Evolutionary conservation across 2,888 invertebrate species (phyloP).

Genomic region (Dryomyza anilis): DNA sequence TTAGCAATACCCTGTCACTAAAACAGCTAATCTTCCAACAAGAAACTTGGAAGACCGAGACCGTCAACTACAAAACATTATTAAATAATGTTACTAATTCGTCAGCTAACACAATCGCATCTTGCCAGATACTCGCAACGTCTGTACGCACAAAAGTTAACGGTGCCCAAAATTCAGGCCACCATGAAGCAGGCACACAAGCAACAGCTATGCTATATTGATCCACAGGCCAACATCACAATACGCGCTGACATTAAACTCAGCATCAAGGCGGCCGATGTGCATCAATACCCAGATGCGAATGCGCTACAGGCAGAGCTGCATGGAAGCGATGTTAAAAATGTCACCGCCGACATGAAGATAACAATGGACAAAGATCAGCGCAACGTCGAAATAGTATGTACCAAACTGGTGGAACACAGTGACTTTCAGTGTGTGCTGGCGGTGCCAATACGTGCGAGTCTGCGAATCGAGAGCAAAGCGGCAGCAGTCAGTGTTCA

Average conservation of each 20-base stretch:
- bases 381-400: constrained; percentile 9
- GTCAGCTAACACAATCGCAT: background rate
- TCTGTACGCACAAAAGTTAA: constrained; percentile 29
- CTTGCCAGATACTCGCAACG: constrained; percentile 10
- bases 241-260: constrained; percentile 46
- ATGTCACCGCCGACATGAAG: constrained; percentile 42
- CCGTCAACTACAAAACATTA: no score
- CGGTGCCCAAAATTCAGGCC: no score
- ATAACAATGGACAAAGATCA: constrained; percentile 43
- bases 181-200: constrained; percentile 44
- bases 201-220: constrained; percentile 47
- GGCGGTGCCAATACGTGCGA: constrained; percentile 52
- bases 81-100: constrained; percentile 12
- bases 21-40: no score
- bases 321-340: constrained; percentile 42
- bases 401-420: constrained; percentile 18
- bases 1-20: no score
- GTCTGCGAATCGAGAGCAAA: constrained; percentile 44
- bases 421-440: constrained; percentile 43
- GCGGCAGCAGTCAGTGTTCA: constrained; percentile 44
- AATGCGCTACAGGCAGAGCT: constrained; percentile 49
- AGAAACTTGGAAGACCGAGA: no score
- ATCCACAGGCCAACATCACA: constrained; percentile 45
- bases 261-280: constrained; percentile 45
- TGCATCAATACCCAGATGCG: constrained; percentile 45